Conservation (phyloP, 2,888 invertebrate species). For the Stenodera caucasica region DNA sequence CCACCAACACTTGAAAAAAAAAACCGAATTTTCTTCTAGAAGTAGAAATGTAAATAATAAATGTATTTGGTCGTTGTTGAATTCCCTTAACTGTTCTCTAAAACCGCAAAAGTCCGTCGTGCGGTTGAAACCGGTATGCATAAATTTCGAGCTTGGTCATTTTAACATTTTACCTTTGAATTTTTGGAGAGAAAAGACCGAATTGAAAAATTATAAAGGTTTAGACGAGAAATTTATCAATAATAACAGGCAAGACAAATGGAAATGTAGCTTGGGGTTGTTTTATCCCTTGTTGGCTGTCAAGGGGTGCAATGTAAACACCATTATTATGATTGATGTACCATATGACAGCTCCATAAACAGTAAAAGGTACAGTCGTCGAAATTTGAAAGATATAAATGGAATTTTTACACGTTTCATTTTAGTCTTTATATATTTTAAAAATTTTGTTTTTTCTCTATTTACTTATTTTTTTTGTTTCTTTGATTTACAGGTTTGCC, state of each 20-base stretch:
- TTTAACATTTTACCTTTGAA: no score
- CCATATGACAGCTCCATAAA: slow-evolving; percentile 37
- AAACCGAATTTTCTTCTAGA: no score
- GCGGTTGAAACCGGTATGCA: no score
- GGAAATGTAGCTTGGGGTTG: background rate
- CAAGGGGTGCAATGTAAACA: slow-evolving; percentile 18
- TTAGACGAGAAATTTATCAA: background rate
- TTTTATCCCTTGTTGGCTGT: background rate
- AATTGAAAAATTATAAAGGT: no score
- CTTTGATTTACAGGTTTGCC: slow-evolving; percentile 51
- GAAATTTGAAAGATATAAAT: slow-evolving; percentile 37
- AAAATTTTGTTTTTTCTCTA: slow-evolving; percentile 4
- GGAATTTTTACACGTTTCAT: slow-evolving; percentile 32
- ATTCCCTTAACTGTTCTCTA: no score
- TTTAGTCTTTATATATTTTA: slow-evolving; percentile 2
- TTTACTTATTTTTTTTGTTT: slow-evolving; percentile 7
- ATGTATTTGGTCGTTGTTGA: no score
- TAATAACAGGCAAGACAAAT: background rate
- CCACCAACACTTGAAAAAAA: no score
- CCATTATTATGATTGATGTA: slow-evolving; percentile 38
- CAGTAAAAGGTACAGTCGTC: slow-evolving; percentile 36
- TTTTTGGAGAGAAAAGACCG: no score
- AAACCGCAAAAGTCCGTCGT: no score
- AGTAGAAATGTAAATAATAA: no score
- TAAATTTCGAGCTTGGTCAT: no score